Base-by-base conservation (phyloP, 2,888 invertebrate species). In the Lathronympha strigana region DNA sequence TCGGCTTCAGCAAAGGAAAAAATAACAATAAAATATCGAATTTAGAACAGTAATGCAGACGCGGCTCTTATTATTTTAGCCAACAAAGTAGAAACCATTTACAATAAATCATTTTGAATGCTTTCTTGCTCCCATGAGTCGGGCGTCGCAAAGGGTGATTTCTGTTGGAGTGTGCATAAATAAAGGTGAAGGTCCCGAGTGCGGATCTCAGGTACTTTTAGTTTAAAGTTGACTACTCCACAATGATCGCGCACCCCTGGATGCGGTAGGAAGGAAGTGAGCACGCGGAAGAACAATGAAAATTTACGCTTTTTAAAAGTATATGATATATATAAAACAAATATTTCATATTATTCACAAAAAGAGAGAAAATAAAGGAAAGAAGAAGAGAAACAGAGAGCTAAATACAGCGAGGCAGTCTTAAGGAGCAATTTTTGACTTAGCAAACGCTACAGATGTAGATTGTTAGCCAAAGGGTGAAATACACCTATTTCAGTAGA, bases 11-110 rank as follows among this genome's bases (percentile, higher is more conserved):
- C 78, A 84, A 86, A 84, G 79, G 76, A 79, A 84, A 84, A 82
- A 80, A 76, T 74, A 84, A 87, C 81, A 86, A 88, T 87, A 88
- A 90, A 90, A 87, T 83, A 78, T 87, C 77, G 82, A 88, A 88
- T 90, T 88, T 90, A 90, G 90, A 90, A 86, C 87, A 81, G 83
- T 83, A 80, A 84, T 87, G 84, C 77, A 82, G 79, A 76, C 83
- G 80, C 80, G 77, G 80, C 76, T 80, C 86, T 88, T 90, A 91
- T 92, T 92, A 92, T 91, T 92, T 92, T 90, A 90, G 90, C 90
- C 91, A 89, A 92, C 92, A 92, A 92, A 90, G 92, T 92, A 91
- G 91, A 91, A 92, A 89, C 90, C 90, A 91, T 92, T 92, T 91
- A 90, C 92, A 90, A 91, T 92, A 92, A 92, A 92, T 92, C 92